These are phyloP conservation scores for Muscidifurax raptorellus DNA, from an alignment of 1,140 invertebrate genomes.

Conservation along the genomic window DNA sequence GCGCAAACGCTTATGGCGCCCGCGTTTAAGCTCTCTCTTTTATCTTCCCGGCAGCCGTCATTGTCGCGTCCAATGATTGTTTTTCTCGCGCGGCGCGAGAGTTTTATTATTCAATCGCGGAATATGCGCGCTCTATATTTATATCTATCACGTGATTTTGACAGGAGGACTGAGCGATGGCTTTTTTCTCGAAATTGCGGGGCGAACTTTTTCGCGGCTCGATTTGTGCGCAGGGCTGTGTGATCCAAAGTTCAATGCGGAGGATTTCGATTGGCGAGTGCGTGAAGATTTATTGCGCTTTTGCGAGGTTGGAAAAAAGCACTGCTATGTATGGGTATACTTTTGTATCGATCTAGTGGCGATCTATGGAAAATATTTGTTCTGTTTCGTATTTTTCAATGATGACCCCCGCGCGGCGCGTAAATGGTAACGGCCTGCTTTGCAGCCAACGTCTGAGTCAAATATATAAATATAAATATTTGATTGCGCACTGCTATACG, in stretches of 20 bases:
- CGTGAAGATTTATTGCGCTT: neutral
- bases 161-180: neutral
- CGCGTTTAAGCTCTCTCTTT: neutral
- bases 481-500: too few species aligned
- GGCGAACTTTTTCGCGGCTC: neutral
- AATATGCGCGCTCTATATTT: neutral
- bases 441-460: too few species aligned
- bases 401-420: too few species aligned
- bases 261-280: neutral
- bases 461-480: too few species aligned
- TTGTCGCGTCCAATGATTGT: neutral
- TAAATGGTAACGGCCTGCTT: too few species aligned
- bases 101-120: slow-evolving; percentile 16
- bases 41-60: neutral
- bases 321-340: too few species aligned
- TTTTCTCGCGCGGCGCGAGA: neutral
- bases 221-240: neutral
- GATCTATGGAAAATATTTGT: too few species aligned
- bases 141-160: neutral
- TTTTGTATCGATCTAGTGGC: too few species aligned
- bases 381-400: too few species aligned
- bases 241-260: neutral
- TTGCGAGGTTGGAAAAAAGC: too few species aligned
- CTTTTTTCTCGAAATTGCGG: neutral
- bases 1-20: too few species aligned